Evolutionary conservation across 2,888 invertebrate genomes (phyloP).

Genomic region (Masnerella sp.): DNA sequence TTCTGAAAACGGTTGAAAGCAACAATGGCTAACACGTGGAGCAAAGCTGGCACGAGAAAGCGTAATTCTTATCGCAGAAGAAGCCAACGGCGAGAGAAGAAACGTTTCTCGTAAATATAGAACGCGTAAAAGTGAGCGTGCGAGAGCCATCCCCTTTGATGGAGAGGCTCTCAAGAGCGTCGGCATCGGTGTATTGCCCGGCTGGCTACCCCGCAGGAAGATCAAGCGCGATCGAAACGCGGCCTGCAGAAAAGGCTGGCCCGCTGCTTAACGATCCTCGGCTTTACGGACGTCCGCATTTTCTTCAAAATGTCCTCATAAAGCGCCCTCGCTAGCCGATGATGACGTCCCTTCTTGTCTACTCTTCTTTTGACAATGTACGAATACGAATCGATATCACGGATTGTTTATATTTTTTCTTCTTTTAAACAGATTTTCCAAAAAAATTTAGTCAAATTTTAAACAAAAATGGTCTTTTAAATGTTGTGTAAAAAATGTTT

Average conservation of each 20-base stretch:
- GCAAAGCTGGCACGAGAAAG: conserved; percentile 32
- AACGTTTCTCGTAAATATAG: conserved; percentile 75
- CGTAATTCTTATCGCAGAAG: conserved; percentile 72
- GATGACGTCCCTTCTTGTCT: conserved; percentile 35
- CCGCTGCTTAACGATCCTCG: conserved; percentile 69
- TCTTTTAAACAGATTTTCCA: too few relatives aligned
- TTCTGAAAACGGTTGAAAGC: conserved; percentile 37
- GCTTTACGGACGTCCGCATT: conserved; percentile 71
- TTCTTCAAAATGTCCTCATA: conserved; percentile 72
- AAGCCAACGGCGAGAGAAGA: conserved; percentile 70
- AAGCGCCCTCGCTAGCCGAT: conserved; percentile 58
- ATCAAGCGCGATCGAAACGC: conserved; percentile 64
- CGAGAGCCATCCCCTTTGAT: conserved; percentile 72
- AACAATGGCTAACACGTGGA: conserved; percentile 43
- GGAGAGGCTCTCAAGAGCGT: conserved; percentile 73
- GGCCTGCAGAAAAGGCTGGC: conserved; percentile 41
- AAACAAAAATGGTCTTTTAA: too few relatives aligned
- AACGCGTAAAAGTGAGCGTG: conserved; percentile 69
- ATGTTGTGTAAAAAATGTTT: too few relatives aligned
- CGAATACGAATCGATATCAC: conserved; percentile 27
- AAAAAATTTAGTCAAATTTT: too few relatives aligned
- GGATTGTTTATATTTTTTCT: too few relatives aligned
- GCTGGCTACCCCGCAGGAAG: conserved; percentile 66
- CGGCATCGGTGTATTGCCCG: conserved; percentile 65
- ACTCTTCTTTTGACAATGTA: conserved; percentile 11